phyloP scores from a whole-genome alignment of 1,140 invertebrate genomes.

The Brachionus sp. region DNA sequence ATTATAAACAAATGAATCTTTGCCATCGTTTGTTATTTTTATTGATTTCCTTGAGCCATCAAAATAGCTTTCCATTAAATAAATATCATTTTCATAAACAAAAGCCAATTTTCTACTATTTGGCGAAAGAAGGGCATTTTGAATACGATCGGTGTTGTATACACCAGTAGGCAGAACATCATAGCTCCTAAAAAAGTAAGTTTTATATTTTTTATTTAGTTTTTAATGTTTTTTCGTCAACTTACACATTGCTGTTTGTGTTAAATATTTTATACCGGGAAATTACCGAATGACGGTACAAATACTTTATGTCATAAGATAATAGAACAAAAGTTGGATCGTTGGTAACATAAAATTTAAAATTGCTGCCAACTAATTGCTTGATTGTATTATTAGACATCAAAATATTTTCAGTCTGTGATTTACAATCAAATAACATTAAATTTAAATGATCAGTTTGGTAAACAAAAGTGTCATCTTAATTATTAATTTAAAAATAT shows the following conservation, averaged over 20 bases:
- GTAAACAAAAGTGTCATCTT: slow-evolving; percentile 1
- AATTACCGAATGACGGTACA: slow-evolving; percentile 18
- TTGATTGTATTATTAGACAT: slow-evolving; percentile 41
- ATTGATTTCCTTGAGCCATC: not conserved
- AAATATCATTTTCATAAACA: slow-evolving; percentile 44
- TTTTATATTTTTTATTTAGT: not conserved
- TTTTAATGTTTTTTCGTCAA: not conserved
- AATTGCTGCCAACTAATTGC: slow-evolving; percentile 24
- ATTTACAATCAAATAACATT: slow-evolving; percentile 27
- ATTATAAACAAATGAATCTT: slow-evolving; percentile 12
- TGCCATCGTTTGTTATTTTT: slow-evolving; percentile 36
- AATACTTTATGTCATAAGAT: slow-evolving; percentile 19
- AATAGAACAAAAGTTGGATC: slow-evolving; percentile 32
- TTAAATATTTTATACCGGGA: slow-evolving; percentile 42
- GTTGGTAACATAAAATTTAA: slow-evolving; percentile 4
- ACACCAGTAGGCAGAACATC: slow-evolving; percentile 27
- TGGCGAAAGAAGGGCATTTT: slow-evolving; percentile 30
- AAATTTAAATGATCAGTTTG: not conserved
- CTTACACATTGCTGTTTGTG: slow-evolving; percentile 44
- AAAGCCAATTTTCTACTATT: slow-evolving; percentile 37
- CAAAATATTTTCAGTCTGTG: not conserved
- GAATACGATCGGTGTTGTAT: slow-evolving; percentile 28
- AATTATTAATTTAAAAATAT: not conserved
- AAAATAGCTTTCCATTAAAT: slow-evolving; percentile 18
- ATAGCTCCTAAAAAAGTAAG: not conserved